Evolutionary conservation across 2,797 vertebrate genomes (phyloP).

Genomic region (Rhinatrema bivittatum): DNA sequence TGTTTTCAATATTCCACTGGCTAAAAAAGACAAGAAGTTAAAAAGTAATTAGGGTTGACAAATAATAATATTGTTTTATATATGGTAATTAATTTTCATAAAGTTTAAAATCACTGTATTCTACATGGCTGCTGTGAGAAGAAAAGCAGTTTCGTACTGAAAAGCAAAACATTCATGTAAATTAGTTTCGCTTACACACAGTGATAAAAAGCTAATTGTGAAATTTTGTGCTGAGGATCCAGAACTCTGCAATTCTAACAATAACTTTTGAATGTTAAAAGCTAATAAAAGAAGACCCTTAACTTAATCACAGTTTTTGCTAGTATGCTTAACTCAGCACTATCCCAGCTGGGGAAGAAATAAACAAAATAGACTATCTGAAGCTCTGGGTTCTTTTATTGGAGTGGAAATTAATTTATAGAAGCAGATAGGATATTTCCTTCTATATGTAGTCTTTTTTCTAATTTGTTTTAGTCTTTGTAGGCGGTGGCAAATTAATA

Average conservation of each 20-base stretch:
- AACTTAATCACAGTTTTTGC: slow-evolving; percentile 5
- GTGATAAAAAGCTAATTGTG: not conserved
- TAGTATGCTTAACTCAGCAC: slow-evolving; percentile 6
- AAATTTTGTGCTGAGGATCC: slow-evolving; percentile 5
- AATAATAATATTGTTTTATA: not conserved
- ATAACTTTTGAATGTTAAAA: not conserved
- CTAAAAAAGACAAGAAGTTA: too few species aligned
- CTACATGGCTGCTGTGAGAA: not conserved
- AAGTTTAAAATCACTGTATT: not conserved
- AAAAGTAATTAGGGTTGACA: not conserved
- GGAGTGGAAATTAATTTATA: slow-evolving; percentile 3
- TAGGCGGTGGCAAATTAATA: too few species aligned
- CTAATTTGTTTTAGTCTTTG: slow-evolving; percentile 11
- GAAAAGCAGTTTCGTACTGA: not conserved
- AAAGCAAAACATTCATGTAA: slow-evolving; percentile 2
- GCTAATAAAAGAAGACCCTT: not conserved
- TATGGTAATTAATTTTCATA: not conserved
- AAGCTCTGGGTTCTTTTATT: not conserved
- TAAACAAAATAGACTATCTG: not conserved
- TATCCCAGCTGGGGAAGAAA: slow-evolving; percentile 4
- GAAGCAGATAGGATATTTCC: not conserved
- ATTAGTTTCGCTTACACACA: too few species aligned
- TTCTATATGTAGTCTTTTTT: too few species aligned
- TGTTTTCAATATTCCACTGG: too few species aligned
- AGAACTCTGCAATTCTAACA: not conserved